Evolutionary conservation across 2,113 vertebrate genomes (phyloP), one percentile per base, ranked within the genome.

Genomic region (Passer domesticus): DNA sequence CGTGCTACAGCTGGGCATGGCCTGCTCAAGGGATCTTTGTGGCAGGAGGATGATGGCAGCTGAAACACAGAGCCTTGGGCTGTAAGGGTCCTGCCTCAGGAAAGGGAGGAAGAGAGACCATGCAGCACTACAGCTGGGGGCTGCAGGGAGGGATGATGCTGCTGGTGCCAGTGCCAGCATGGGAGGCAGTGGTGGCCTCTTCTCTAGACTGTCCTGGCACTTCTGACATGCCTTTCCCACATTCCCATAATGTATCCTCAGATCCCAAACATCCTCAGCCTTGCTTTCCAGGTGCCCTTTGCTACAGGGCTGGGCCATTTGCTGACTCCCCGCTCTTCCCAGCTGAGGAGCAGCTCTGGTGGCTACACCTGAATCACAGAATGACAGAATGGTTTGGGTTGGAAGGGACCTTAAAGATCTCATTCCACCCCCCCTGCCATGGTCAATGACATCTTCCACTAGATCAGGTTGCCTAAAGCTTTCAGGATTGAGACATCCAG

Each of bases 1-100:
- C 0, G 0, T 3, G 4, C 44, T 66, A 81, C 20, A 17, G 2
- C 33, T 1, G 1, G 14, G 9, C 20, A 76, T 2, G 0, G 18
- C 39, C 33, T 1, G 2, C 19, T 20, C 2, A 0, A 53, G 47
- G 30, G 9, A 35, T 47, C 22, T 50, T 50, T 9, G 2, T 6
- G 13, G 17, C 43, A 69, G 64, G 15, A 84, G 11, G 7, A 52
- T 20, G 9, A 24, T 47, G 39, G 44, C 72, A 89, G 31, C 22
- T 74, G 39, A 25, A 78, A 41, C 50, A 31, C 12, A 66, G 46
- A 83, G 15, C 15, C 5, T 39, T 15, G 37, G 22, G 31, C 37
- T 4, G 0, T 60, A 21, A 2, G 1, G 30, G 2, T 62, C 7
- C 46, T 62, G 39, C 11, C 3, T 3, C n/a, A 56, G 52, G 39